phyloP scores from a whole-genome alignment of 2,797 vertebrate species.

The Peromyscus attwateri region DNA sequence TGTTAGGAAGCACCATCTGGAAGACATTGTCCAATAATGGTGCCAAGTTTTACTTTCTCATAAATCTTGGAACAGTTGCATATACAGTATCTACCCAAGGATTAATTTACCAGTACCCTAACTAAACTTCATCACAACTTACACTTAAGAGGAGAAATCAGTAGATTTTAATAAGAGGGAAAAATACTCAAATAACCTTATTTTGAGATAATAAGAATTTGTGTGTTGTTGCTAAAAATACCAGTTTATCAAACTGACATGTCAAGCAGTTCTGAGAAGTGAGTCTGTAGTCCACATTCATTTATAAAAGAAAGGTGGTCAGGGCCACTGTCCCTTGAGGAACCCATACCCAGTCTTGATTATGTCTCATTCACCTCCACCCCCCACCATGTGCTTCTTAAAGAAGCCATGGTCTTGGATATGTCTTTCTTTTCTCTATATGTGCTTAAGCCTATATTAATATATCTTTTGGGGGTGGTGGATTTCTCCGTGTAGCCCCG shows the following conservation, averaged over 20 bases:
- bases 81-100: slow-evolving; percentile 35
- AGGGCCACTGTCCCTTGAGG: neutral
- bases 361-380: neutral
- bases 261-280: slow-evolving; percentile 45
- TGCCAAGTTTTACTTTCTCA: slow-evolving; percentile 71
- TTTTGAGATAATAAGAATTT: slow-evolving; percentile 55
- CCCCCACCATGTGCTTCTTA: neutral
- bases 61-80: slow-evolving; percentile 62
- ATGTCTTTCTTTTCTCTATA: neutral
- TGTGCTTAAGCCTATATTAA: neutral
- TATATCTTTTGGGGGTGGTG: neutral
- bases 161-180: slow-evolving; percentile 54
- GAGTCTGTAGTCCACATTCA: neutral
- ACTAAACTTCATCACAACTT: slow-evolving; percentile 57
- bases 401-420: neutral
- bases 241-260: neutral
- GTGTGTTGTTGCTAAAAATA: slow-evolving; percentile 44
- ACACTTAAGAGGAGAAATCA: slow-evolving; percentile 40
- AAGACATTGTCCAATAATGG: slow-evolving; percentile 55
- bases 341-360: neutral
- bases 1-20: slow-evolving; percentile 66
- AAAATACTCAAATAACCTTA: slow-evolving; percentile 26
- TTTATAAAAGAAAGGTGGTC: neutral
- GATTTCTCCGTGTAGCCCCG: neutral
- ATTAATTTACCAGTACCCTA: slow-evolving; percentile 53